phyloP scores from a whole-genome alignment of 2,888 invertebrate species.

The Conistra vaccinii region DNA sequence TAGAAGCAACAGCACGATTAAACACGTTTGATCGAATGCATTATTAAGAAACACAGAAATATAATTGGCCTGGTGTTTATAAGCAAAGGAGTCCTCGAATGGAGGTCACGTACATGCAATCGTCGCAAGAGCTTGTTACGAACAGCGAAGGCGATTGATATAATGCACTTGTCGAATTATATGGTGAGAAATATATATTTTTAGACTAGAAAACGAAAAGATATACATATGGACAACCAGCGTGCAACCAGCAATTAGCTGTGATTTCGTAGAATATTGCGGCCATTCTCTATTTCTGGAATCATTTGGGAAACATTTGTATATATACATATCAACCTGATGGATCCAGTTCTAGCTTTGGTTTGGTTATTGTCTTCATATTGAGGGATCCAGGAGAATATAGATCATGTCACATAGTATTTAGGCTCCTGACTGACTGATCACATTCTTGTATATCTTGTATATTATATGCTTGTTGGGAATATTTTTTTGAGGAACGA shows the following conservation, averaged over 20 bases:
- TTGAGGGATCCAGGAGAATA: neutral
- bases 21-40: conserved; percentile 25
- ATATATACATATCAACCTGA: neutral
- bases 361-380: neutral
- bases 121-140: conserved; percentile 55
- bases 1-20: neutral
- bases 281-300: neutral
- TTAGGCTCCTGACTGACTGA: too few relatives aligned
- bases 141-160: conserved; percentile 30
- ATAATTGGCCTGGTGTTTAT: conserved; percentile 55
- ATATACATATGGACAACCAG: neutral
- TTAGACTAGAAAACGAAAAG: conserved; percentile 32
- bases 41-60: conserved; percentile 48
- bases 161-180: conserved; percentile 47
- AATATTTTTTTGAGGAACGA: neutral
- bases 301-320: neutral
- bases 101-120: conserved; percentile 63
- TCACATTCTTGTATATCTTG: neutral
- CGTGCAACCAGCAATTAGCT: too few relatives aligned
- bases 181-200: conserved; percentile 30
- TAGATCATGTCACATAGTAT: too few relatives aligned
- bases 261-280: conserved; percentile 6
- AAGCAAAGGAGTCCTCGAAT: conserved; percentile 46
- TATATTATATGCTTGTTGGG: neutral
- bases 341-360: neutral